phyloP scores from a whole-genome alignment of 2,797 vertebrate genomes.

The Spinus pinus region DNA sequence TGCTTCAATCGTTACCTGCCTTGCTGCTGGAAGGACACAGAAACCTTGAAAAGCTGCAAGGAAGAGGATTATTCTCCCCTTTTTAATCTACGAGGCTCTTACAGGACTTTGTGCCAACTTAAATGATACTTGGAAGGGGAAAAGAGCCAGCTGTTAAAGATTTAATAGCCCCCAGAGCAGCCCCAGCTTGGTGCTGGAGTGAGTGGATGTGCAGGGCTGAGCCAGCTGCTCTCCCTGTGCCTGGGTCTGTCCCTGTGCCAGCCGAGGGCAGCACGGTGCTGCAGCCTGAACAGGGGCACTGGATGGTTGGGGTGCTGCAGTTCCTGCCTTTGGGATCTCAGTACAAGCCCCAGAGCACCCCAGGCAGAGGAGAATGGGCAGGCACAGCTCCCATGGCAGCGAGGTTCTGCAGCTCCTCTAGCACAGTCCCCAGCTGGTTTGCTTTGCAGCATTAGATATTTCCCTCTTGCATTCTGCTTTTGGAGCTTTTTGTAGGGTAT shows the following conservation, averaged over 20 bases:
- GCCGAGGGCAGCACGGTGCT: neutral
- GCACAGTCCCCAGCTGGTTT: neutral
- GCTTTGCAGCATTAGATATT: neutral
- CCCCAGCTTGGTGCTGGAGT: neutral
- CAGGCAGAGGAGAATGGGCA: neutral
- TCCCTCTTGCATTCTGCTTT: neutral
- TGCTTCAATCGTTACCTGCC: neutral
- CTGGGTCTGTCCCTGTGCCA: neutral
- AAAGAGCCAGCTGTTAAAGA: neutral
- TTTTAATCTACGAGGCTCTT: neutral
- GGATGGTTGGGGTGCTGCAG: neutral
- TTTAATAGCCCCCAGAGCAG: neutral
- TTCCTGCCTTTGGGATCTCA: neutral
- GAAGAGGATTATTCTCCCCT: neutral
- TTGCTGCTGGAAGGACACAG: neutral
- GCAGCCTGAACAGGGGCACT: neutral
- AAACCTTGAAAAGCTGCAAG: neutral
- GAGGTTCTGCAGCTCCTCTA: neutral
- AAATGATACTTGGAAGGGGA: neutral
- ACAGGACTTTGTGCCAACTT: neutral
- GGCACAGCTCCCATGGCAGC: accelerated
- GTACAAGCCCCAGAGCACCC: neutral
- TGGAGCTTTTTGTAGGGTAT: neutral
- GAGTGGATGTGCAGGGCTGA: neutral
- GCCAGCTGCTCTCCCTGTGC: neutral